These are phyloP conservation scores for Conchocele bisecta DNA, from an alignment of 2,888 invertebrate genomes.

Conservation along the genomic window DNA sequence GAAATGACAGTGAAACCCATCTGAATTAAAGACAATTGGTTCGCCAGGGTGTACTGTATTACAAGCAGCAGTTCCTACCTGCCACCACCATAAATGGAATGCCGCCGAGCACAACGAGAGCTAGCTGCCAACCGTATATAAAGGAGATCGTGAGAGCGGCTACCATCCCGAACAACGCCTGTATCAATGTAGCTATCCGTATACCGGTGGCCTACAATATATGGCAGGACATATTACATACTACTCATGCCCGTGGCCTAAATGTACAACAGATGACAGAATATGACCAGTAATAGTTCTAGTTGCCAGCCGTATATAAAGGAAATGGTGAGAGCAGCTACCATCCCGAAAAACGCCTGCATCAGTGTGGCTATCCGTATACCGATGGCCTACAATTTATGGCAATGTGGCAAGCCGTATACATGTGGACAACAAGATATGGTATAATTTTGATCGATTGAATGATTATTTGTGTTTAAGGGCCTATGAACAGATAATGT, in stretches of 20 bases:
- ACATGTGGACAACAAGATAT: too few species aligned
- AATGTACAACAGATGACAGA: too few species aligned
- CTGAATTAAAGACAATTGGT: too few species aligned
- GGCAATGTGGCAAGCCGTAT: too few species aligned
- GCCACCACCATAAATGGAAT: constrained; percentile 82
- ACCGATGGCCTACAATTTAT: constrained; percentile 82
- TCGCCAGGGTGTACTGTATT: too few species aligned
- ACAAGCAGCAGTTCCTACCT: constrained; percentile 43
- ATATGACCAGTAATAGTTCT: not conserved
- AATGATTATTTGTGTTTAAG: too few species aligned
- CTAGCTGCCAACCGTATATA: constrained; percentile 84
- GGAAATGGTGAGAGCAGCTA: constrained; percentile 83
- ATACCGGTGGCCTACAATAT: constrained; percentile 82
- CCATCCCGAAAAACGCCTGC: constrained; percentile 79
- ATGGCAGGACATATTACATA: too few species aligned
- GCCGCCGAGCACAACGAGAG: constrained; percentile 82
- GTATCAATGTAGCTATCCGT: constrained; percentile 81
- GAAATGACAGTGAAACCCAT: too few species aligned
- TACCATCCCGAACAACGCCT: constrained; percentile 78
- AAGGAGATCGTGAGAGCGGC: constrained; percentile 83
- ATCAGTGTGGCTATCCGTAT: constrained; percentile 82
- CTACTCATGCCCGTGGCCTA: too few species aligned
- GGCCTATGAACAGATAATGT: too few species aligned
- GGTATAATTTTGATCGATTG: too few species aligned
- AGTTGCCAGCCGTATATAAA: constrained; percentile 84